These are phyloP conservation scores for Pterophyllum scalare DNA, from an alignment of 2,113 vertebrate genomes.

Conservation along the genomic window DNA sequence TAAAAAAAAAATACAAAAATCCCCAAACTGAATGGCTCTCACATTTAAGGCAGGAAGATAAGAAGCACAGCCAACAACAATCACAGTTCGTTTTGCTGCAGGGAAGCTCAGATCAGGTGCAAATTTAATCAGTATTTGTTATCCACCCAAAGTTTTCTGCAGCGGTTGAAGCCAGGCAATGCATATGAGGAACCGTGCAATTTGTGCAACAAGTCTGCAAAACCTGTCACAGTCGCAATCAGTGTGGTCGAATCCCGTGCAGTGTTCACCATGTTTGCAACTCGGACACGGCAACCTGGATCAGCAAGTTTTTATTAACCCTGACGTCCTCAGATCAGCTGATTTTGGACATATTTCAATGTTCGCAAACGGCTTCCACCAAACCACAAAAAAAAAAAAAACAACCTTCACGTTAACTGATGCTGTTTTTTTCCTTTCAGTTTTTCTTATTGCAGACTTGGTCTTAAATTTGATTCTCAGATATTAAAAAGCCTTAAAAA, in stretches of 20 bases:
- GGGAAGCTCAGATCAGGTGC: not conserved
- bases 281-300: not conserved
- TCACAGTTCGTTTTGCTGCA: not conserved
- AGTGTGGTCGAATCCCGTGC: too few species aligned
- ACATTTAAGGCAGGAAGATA: not conserved
- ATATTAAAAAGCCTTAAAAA: not conserved
- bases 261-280: too few species aligned
- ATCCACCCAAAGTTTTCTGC: not conserved
- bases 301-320: not conserved
- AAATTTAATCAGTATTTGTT: not conserved
- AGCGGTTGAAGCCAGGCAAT: not conserved
- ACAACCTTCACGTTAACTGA: not conserved
- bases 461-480: not conserved
- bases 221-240: not conserved
- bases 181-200: not conserved
- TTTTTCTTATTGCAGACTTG: not conserved
- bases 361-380: not conserved
- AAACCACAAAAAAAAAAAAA: too few species aligned
- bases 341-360: not conserved
- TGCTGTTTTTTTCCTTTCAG: not conserved
- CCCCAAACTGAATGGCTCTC: not conserved
- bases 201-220: constrained; percentile 3
- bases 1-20: not conserved
- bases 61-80: not conserved
- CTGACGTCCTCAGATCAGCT: not conserved